Base-by-base conservation (phyloP, 1,140 invertebrate species). In the Caerostris extrusa region DNA sequence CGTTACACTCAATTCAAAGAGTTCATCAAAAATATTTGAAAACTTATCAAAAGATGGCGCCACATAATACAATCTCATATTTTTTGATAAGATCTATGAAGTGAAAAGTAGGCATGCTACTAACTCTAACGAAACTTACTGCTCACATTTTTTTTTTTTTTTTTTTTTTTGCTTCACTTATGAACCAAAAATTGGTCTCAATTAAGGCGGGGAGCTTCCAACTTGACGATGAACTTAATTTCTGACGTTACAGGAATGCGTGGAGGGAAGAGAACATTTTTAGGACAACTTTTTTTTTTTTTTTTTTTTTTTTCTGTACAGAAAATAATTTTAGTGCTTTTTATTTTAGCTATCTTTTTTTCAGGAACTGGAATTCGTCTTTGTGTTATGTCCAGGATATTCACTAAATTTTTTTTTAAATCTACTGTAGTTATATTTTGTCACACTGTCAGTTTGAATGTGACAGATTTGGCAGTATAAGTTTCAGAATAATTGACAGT, bases 211-310 rank as follows among this genome's bases (percentile, higher is more conserved):
- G 60, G 81, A 92, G 90, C 90, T 92, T 69, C 81, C 81, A 92
- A 92, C 81, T 92, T 85, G 90, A 85, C 81, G 90, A 92, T 85
- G 90, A 92, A 92, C 81, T 92, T 92, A 92, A 92, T 92, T 92
- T 92, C 81, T 92, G 81, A 10, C 90, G 60, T 92, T 85, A 92
- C 85, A 56, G 77, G 77, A 50, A 58, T 50, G 88, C 12, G 64
- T 19, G 10, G 57, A 12, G 71, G 14, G 53, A 3, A 34, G 34
- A 77, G 34, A 77, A 53, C 50, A 34, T 14, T 77, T 77, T 77
- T 77, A 53, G 34, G 34, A 34, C 34, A 34, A 34, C 34, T 34
- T 34, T 34, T 34, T 34, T 34, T 34, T 34, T 34, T 34, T 34
- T 34, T 34, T 34, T 34, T 34, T 34, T 34, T 34, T 34, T 34